Base-by-base conservation (phyloP, 2,888 invertebrate genomes). In the Trissoscelio sp. region DNA sequence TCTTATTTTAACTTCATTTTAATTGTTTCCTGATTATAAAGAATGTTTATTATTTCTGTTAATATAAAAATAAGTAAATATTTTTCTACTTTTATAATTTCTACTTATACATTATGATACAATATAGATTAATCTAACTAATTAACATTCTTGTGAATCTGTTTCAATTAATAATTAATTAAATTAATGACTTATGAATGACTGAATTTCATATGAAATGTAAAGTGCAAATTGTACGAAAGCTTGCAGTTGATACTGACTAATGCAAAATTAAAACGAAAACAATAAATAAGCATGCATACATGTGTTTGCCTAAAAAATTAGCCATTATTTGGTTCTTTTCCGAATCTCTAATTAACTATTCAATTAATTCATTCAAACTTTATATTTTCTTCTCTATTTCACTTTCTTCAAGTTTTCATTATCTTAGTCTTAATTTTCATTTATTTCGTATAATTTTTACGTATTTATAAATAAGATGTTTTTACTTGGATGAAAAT, bases 401-500 rank as follows among this genome's bases (percentile, higher is more conserved):
- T n/a, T n/a, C n/a, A n/a, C n/a, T n/a, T n/a, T n/a, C n/a, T n/a
- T n/a, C n/a, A n/a, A n/a, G 7, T 34, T 34, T 7, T 34, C 5
- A 34, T 34, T 34, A 5, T 39, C 18, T 18, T 44, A 18, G 3
- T 24, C 12, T 14, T 24, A 3, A 4, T n/a, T 4, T 48, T 24
- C n/a, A 14, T 20, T 11, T 60, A 3, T 14, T 42, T 60, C 14
- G 4, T 6, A 2, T 31, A 3, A 31, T 42, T 9, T 14, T 5
- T 22, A 44, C 20, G 24, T 48, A 31, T n/a, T 58, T 44, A 22
- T 20, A 69, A 31, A 58, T 55, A 37, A 16, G 37, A 34, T 34
- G 16, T 16, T 11, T 60, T 60, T 60, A 37, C 20, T 57, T 20
- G 73, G 16, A 24, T 53, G n/a, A 70, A n/a, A n/a, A n/a, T 55